phyloP scores from a whole-genome alignment of 2,888 invertebrate genomes.

The Stratiomys singularior region DNA sequence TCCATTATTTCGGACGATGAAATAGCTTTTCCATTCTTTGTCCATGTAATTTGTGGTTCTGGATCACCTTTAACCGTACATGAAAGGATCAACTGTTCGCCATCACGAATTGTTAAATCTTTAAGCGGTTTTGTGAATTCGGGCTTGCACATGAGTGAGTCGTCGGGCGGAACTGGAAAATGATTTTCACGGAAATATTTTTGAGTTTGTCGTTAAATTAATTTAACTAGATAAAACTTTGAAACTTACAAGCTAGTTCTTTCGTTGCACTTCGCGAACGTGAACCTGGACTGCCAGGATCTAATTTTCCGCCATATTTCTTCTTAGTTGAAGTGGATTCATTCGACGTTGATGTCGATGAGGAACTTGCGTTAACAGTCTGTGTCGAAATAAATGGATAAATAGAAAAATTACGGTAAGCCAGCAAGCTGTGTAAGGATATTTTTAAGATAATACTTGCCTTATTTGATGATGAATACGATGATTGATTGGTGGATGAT shows the following conservation, averaged over 20 bases:
- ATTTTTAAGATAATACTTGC: neutral
- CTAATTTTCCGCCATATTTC: conserved; percentile 75
- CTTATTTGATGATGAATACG: conserved; percentile 48
- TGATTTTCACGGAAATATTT: neutral
- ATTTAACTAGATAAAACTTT: neutral
- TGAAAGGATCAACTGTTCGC: conserved; percentile 83
- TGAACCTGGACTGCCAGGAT: conserved; percentile 83
- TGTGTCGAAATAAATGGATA: conserved; percentile 40
- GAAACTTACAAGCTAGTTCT: conserved; percentile 73
- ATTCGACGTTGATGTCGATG: conserved; percentile 50
- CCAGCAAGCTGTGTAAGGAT: too few species aligned
- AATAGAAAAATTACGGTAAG: neutral
- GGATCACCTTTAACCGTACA: conserved; percentile 92
- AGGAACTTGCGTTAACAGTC: conserved; percentile 58
- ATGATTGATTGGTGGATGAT: conserved; percentile 40
- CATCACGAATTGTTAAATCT: conserved; percentile 84
- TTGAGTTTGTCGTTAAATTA: neutral
- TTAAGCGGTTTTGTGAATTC: conserved; percentile 82
- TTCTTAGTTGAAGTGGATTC: conserved; percentile 63
- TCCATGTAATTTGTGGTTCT: conserved; percentile 91
- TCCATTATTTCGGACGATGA: conserved; percentile 87
- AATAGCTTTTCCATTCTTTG: conserved; percentile 81
- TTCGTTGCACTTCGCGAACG: conserved; percentile 90
- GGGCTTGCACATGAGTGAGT: conserved; percentile 87
- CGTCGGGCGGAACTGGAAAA: conserved; percentile 81